Percentiles rank a stretch among this genome's conserved stretches.
phyloP scores from a whole-genome alignment of 2,113 vertebrate species.

The Gobio gobio region DNA sequence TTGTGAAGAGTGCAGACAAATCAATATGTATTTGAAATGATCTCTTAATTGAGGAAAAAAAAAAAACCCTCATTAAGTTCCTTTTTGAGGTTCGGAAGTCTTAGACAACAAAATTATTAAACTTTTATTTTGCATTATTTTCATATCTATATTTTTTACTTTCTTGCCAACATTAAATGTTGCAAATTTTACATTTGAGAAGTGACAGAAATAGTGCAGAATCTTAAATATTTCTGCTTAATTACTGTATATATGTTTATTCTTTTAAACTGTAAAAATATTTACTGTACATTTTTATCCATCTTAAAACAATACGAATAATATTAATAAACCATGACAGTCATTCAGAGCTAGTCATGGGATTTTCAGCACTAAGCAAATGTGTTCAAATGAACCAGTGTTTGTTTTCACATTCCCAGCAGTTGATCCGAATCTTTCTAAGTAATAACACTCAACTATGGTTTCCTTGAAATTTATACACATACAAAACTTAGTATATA shows the following conservation, averaged over 20 bases:
- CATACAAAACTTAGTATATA: background rate
- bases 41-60: background rate
- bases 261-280: background rate
- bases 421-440: background rate
- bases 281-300: no score
- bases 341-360: background rate
- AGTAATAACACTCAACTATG: background rate
- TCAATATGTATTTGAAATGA: conserved; percentile 18
- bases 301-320: background rate
- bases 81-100: background rate
- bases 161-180: background rate
- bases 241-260: no score
- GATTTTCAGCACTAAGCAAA: background rate
- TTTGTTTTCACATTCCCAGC: background rate
- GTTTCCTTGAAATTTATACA: background rate
- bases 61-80: background rate
- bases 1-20: background rate
- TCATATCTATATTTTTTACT: no score
- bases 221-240: no score
- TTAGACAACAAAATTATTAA: background rate
- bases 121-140: no score
- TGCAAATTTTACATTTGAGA: background rate
- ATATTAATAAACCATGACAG: background rate
- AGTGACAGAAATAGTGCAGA: background rate
- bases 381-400: background rate